phyloP scores from a whole-genome alignment of 2,888 invertebrate genomes.

The Pimpla rufipes region DNA sequence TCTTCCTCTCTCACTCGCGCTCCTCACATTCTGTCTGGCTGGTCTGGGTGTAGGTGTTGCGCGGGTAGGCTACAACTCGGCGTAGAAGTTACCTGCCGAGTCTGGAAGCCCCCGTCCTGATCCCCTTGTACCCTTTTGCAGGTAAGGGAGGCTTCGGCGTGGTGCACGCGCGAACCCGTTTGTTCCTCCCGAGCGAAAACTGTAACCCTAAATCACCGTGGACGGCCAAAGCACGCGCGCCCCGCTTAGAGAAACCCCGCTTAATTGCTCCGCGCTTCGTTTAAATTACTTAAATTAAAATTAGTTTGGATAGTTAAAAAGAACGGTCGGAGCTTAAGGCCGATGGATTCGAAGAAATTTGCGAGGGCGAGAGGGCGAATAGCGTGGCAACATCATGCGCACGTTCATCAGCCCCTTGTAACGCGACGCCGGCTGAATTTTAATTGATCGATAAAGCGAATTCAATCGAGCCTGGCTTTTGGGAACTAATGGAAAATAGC shows the following conservation, averaged over 20 bases:
- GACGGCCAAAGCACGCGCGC: slow-evolving; percentile 75
- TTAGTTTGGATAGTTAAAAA: slow-evolving; percentile 84
- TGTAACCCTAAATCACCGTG: slow-evolving; percentile 82
- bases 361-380: neutral
- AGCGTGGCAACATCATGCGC: neutral
- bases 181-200: slow-evolving; percentile 79
- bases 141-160: slow-evolving; percentile 15
- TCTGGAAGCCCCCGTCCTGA: slow-evolving; percentile 60
- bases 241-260: slow-evolving; percentile 78
- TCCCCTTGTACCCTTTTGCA: slow-evolving; percentile 55
- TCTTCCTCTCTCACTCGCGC: slow-evolving; percentile 47
- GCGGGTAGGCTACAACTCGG: slow-evolving; percentile 77
- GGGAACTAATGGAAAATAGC: slow-evolving; percentile 15
- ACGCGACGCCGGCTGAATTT: slow-evolving; percentile 31
- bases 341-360: slow-evolving; percentile 72
- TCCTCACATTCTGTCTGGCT: slow-evolving; percentile 41
- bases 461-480: slow-evolving; percentile 25
- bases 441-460: slow-evolving; percentile 26
- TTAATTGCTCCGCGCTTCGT: slow-evolving; percentile 84
- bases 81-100: slow-evolving; percentile 81
- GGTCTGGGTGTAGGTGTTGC: slow-evolving; percentile 26
- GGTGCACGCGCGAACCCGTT: slow-evolving; percentile 69
- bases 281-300: slow-evolving; percentile 84
- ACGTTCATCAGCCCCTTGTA: slow-evolving; percentile 14
- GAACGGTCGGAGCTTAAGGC: slow-evolving; percentile 75